A percentile compares a stretch with the other conserved stretches of the same genome.
phyloP scores from a whole-genome alignment of 1,140 invertebrate genomes.

The Tetragonula clypearis region DNA sequence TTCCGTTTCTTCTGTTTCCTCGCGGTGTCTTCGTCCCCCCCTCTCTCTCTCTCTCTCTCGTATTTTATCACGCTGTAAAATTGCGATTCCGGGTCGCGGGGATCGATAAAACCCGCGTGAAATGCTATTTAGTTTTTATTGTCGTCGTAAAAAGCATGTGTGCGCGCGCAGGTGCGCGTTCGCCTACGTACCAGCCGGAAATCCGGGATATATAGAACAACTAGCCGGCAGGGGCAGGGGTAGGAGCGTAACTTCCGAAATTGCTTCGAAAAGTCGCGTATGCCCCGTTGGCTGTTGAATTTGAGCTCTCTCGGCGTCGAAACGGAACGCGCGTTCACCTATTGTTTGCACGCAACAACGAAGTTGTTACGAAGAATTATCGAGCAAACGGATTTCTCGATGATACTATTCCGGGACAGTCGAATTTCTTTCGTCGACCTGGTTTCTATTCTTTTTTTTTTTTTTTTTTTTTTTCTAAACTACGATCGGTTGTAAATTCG shows the following conservation, averaged over 20 bases:
- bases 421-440: background rate
- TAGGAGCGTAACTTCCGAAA: slow-evolving; percentile 34
- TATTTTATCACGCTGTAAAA: slow-evolving; percentile 66
- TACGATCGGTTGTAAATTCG: no score
- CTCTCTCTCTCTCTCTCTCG: no score
- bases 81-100: slow-evolving; percentile 60
- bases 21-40: background rate
- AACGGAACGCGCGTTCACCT: no score
- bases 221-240: background rate
- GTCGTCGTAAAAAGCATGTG: slow-evolving; percentile 70
- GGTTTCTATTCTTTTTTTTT: background rate
- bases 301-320: background rate
- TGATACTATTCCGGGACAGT: background rate
- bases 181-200: slow-evolving; percentile 31
- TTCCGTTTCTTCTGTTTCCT: background rate
- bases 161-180: slow-evolving; percentile 37
- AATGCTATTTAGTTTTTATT: slow-evolving; percentile 75
- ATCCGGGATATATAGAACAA: slow-evolving; percentile 20
- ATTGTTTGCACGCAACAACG: background rate
- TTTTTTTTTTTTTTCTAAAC: no score
- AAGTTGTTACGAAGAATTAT: background rate
- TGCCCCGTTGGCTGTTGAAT: background rate
- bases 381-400: background rate
- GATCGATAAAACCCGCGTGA: slow-evolving; percentile 62
- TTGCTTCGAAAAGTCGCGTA: slow-evolving; percentile 18